phyloP scores from a whole-genome alignment of 2,888 invertebrate species.

The Hirudinaria manillensis region DNA sequence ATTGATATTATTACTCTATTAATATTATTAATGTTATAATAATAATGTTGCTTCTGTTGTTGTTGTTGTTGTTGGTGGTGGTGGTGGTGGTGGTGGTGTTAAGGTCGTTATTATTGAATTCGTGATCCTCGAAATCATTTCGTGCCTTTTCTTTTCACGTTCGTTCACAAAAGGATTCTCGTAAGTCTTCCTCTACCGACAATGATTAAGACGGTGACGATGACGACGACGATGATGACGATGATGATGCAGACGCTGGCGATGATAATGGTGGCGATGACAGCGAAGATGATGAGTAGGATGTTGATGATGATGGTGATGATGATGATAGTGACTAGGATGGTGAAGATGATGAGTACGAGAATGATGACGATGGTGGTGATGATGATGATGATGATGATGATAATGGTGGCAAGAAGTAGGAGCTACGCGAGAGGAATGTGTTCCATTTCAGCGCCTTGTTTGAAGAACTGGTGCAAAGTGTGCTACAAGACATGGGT shows the following conservation, averaged over 20 bases:
- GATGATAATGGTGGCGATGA: constrained; percentile 29
- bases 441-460: too few species aligned
- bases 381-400: constrained; percentile 29
- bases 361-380: constrained; percentile 23
- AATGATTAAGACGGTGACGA: background rate
- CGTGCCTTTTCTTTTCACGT: background rate
- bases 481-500: too few species aligned
- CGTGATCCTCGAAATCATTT: background rate
- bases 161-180: background rate
- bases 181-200: background rate
- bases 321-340: constrained; percentile 23
- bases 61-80: background rate
- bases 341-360: constrained; percentile 30
- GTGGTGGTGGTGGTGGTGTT: background rate
- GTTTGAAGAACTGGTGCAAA: too few species aligned
- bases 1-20: too few species aligned
- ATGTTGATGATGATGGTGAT: constrained; percentile 22
- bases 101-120: background rate
- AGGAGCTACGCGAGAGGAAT: background rate
- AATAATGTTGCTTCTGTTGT: background rate
- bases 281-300: constrained; percentile 20
- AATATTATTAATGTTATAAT: too few species aligned
- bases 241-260: constrained; percentile 29
- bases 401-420: constrained; percentile 3
- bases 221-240: constrained; percentile 21